phyloP scores from a whole-genome alignment of 2,888 invertebrate genomes.

The Alitta virens region DNA sequence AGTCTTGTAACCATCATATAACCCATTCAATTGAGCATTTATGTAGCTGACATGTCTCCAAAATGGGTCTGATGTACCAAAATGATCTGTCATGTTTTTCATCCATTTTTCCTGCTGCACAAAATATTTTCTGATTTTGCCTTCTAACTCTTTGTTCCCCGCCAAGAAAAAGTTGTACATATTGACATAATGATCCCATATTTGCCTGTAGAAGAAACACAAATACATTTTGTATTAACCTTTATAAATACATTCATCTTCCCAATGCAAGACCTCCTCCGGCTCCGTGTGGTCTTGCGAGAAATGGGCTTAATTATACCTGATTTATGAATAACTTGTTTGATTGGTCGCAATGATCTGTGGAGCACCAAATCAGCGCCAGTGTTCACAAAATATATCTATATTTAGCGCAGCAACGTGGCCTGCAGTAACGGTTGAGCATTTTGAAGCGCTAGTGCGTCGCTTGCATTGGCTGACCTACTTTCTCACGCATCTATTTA shows the following conservation, averaged over 20 bases:
- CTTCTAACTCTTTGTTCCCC: conserved; percentile 10
- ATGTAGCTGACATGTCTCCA: conserved; percentile 47
- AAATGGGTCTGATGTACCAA: conserved; percentile 33
- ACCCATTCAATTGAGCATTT: conserved; percentile 46
- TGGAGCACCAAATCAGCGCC: too few species aligned
- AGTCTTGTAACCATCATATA: conserved; percentile 41
- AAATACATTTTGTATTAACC: too few species aligned
- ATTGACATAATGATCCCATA: conserved; percentile 45
- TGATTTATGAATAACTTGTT: too few species aligned
- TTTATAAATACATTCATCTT: neutral
- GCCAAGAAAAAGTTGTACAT: conserved; percentile 31
- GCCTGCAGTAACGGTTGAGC: too few species aligned
- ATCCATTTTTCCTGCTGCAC: conserved; percentile 41
- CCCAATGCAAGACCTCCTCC: neutral
- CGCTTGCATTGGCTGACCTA: too few species aligned
- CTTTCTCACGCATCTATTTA: too few species aligned
- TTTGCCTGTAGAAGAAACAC: conserved; percentile 37
- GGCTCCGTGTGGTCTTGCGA: too few species aligned
- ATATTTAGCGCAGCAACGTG: too few species aligned
- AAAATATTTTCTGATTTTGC: conserved; percentile 35
- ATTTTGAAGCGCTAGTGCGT: too few species aligned
- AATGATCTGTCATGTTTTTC: conserved; percentile 33
- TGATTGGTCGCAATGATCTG: too few species aligned
- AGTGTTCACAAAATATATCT: too few species aligned
- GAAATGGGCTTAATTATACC: too few species aligned